Percentiles rank a stretch among this genome's conserved stretches.
Evolutionary conservation across 2,888 invertebrate genomes (phyloP).

Genomic region (Trilocha varians): DNA sequence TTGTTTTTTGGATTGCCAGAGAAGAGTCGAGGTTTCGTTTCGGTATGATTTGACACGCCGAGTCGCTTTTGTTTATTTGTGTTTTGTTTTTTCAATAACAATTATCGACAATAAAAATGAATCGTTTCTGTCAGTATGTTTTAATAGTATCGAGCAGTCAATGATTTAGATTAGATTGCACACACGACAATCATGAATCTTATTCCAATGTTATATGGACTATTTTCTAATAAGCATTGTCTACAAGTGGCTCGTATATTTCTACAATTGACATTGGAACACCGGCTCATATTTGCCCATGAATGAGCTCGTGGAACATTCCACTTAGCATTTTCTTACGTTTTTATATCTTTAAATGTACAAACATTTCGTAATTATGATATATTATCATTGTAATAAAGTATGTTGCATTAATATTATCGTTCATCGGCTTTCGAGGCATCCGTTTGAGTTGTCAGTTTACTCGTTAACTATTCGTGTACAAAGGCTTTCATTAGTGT

Average conservation of each 20-base stretch:
- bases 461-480: not conserved
- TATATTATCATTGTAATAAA: not conserved
- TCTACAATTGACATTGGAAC: slow-evolving; percentile 16
- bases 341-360: not conserved
- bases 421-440: not conserved
- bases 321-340: not conserved
- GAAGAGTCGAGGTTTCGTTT: slow-evolving; percentile 22
- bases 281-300: slow-evolving; percentile 1
- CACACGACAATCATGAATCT: slow-evolving; percentile 7
- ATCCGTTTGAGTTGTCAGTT: not conserved
- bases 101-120: slow-evolving; percentile 15
- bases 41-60: slow-evolving; percentile 33
- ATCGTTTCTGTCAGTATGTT: not conserved
- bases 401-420: not conserved
- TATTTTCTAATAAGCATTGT: slow-evolving; percentile 12
- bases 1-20: slow-evolving; percentile 47
- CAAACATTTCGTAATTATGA: not conserved
- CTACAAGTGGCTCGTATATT: slow-evolving; percentile 16
- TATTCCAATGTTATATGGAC: slow-evolving; percentile 18
- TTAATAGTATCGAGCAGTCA: slow-evolving; percentile 1
- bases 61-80: slow-evolving; percentile 36
- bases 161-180: slow-evolving; percentile 1
- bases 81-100: slow-evolving; percentile 4
- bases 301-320: not conserved
- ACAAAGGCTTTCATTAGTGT: slow-evolving; percentile 7